Evolutionary conservation across 2,113 vertebrate species (phyloP).

Genomic region (Halcyon senegalensis): DNA sequence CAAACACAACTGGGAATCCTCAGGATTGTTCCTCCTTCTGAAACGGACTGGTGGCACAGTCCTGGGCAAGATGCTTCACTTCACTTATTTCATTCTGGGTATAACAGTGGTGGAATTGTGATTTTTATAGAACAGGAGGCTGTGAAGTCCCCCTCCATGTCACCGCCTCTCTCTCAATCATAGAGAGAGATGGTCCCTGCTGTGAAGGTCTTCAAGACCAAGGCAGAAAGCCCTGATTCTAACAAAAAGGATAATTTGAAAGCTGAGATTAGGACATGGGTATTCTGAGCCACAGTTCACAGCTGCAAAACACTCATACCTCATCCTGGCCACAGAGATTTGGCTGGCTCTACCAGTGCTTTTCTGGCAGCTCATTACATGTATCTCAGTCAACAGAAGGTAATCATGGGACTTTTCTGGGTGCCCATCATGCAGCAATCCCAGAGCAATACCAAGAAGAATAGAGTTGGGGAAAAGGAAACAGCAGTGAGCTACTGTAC

Average conservation of each 20-base stretch:
- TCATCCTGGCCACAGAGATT: neutral
- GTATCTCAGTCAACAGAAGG: neutral
- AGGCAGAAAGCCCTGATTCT: neutral
- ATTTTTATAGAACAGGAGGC: neutral
- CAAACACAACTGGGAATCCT: neutral
- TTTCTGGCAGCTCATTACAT: neutral
- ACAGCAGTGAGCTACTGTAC: neutral
- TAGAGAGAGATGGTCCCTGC: neutral
- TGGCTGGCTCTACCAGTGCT: neutral
- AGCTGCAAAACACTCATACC: too few relatives aligned
- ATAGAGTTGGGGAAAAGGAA: neutral
- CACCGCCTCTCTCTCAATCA: neutral
- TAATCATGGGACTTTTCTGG: neutral
- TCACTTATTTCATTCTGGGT: neutral
- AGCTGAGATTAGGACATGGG: neutral
- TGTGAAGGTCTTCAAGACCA: neutral
- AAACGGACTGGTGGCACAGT: neutral
- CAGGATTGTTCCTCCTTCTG: neutral
- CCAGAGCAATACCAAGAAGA: accelerated
- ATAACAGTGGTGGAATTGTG: accelerated
- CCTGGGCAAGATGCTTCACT: neutral
- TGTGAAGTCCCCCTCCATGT: neutral
- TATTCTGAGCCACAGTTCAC: neutral
- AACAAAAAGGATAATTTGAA: neutral
- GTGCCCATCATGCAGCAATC: neutral